Evolutionary conservation across 2,888 invertebrate species (phyloP).

Genomic region (Tethea ocularis): DNA sequence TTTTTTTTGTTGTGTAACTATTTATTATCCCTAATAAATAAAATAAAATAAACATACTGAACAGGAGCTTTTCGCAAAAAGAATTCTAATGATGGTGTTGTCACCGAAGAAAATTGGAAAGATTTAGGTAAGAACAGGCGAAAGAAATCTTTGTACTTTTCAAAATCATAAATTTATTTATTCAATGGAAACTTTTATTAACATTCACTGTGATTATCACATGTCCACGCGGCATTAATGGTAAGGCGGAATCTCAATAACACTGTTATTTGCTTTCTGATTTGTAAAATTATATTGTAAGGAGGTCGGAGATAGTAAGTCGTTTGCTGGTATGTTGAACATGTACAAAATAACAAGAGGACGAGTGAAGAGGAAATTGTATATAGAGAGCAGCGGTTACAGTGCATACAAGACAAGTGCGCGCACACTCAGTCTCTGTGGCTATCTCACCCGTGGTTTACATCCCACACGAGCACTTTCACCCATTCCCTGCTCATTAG

Average conservation of each 20-base stretch:
- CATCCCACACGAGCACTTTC: conserved; percentile 60
- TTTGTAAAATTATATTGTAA: conserved; percentile 22
- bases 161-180: background rate
- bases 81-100: no score
- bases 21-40: no score
- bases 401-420: conserved; percentile 20
- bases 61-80: no score
- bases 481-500: conserved; percentile 72
- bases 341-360: conserved; percentile 40
- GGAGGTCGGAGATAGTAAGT: conserved; percentile 36
- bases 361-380: conserved; percentile 19
- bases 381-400: conserved; percentile 4
- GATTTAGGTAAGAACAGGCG: no score
- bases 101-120: no score
- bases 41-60: no score
- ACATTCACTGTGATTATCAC: background rate
- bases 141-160: no score
- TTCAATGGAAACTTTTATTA: background rate
- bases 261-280: background rate
- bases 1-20: no score
- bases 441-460: conserved; percentile 51
- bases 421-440: conserved; percentile 35
- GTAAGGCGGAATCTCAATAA: background rate
- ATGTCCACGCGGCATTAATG: background rate
- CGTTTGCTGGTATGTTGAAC: conserved; percentile 20